Conservation (phyloP, 2,888 invertebrate genomes). For the Stenolophus ochropezus region DNA sequence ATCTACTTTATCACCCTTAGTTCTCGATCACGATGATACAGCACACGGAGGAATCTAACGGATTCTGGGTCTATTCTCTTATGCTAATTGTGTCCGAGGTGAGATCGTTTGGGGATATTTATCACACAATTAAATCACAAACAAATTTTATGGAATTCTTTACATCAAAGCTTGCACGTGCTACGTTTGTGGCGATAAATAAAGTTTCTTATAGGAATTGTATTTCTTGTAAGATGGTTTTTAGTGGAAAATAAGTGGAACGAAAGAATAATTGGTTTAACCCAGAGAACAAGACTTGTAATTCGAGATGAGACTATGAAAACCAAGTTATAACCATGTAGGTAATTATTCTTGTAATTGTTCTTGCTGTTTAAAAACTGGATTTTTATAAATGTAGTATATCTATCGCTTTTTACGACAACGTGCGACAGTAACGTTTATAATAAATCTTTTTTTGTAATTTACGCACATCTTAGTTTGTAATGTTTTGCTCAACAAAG, state of each 20-base stretch:
- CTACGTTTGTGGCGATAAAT: neutral
- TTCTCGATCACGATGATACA: slow-evolving; percentile 28
- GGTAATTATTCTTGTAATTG: neutral
- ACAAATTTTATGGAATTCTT: slow-evolving; percentile 42
- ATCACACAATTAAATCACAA: slow-evolving; percentile 51
- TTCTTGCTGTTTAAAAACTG: neutral
- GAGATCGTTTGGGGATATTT: slow-evolving; percentile 44
- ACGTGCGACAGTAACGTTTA: too few relatives aligned
- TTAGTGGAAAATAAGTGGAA: slow-evolving; percentile 7
- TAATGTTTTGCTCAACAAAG: too few relatives aligned
- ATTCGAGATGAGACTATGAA: neutral
- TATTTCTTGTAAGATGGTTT: neutral
- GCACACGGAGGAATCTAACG: slow-evolving; percentile 23
- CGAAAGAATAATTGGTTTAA: slow-evolving; percentile 11
- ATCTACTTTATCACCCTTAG: slow-evolving; percentile 49
- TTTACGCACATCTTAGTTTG: too few relatives aligned
- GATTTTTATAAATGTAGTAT: neutral
- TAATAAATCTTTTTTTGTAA: too few relatives aligned
- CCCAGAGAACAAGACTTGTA: neutral
- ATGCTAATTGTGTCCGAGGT: slow-evolving; percentile 13
- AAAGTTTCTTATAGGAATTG: neutral
- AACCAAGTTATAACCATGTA: neutral
- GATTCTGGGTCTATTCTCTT: slow-evolving; percentile 29
- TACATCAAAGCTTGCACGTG: slow-evolving; percentile 27
- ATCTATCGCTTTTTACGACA: neutral